A percentile compares a stretch with the other conserved stretches of the same genome.
Conservation (phyloP, 2,797 vertebrate genomes). For the Fundulus diaphanus region DNA sequence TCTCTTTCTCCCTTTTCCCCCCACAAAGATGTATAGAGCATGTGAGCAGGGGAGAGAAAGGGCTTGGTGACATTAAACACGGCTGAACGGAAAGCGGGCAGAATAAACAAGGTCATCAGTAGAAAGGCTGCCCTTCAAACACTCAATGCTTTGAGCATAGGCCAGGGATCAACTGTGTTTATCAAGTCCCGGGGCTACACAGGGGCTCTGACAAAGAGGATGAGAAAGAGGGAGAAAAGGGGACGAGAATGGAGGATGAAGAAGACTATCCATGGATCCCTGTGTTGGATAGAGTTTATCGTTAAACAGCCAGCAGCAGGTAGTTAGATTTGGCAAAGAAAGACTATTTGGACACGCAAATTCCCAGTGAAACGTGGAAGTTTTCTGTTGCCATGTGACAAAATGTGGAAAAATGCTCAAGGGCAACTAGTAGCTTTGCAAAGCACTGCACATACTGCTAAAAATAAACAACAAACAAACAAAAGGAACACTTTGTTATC, state of each 20-base stretch:
- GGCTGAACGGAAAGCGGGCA: conserved; percentile 67
- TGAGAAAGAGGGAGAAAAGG: not conserved
- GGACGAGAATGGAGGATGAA: conserved; percentile 22
- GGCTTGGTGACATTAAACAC: conserved; percentile 79
- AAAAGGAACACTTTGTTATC: too few relatives aligned
- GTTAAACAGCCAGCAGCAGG: not conserved
- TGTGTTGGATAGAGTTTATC: not conserved
- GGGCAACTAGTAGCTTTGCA: too few relatives aligned
- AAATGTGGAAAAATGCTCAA: not conserved
- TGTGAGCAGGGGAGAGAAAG: conserved; percentile 55
- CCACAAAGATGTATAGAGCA: conserved; percentile 60
- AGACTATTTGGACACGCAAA: not conserved
- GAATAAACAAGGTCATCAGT: conserved; percentile 75
- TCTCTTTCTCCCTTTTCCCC: conserved; percentile 24
- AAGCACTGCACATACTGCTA: too few relatives aligned
- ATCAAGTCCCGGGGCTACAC: conserved; percentile 65
- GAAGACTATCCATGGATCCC: not conserved
- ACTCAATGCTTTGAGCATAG: conserved; percentile 73
- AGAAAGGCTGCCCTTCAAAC: conserved; percentile 73
- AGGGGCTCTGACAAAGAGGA: conserved; percentile 46
- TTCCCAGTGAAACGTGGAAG: not conserved
- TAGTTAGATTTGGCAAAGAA: not conserved
- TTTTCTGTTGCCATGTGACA: not conserved
- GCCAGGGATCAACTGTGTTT: conserved; percentile 82
- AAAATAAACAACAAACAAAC: too few relatives aligned